phyloP scores from a whole-genome alignment of 2,113 vertebrate species.

The Orientallactaga bullata region DNA sequence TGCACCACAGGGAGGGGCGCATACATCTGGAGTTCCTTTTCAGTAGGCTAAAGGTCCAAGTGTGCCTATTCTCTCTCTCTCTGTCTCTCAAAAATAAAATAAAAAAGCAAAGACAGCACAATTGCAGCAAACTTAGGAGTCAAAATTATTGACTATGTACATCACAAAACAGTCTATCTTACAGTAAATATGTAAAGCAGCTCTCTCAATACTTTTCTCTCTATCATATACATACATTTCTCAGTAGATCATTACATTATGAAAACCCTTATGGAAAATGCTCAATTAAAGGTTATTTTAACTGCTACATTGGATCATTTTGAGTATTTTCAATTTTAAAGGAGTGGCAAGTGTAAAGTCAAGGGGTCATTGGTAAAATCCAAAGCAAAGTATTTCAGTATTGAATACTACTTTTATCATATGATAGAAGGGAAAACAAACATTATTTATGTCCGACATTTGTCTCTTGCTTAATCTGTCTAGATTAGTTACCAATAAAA shows the following conservation, averaged over 20 bases:
- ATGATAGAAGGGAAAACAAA: neutral
- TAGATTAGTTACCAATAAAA: constrained; percentile 24
- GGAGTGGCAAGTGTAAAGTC: constrained; percentile 36
- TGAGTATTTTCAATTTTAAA: constrained; percentile 32
- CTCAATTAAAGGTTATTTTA: constrained; percentile 33
- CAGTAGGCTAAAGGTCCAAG: too few species aligned
- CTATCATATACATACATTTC: neutral
- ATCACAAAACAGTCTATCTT: neutral
- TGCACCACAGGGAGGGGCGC: too few species aligned
- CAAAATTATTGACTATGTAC: neutral
- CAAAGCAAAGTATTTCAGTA: neutral
- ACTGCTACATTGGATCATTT: neutral
- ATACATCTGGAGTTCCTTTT: neutral
- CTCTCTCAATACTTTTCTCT: neutral
- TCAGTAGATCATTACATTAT: neutral
- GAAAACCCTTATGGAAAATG: constrained; percentile 18
- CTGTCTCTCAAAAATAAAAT: neutral
- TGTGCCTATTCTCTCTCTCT: too few species aligned
- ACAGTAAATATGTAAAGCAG: neutral
- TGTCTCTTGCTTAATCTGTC: neutral
- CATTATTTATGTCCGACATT: neutral
- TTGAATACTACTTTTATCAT: neutral
- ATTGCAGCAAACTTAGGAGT: neutral
- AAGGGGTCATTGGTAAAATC: neutral
- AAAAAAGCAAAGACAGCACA: neutral